Evolutionary conservation across 2,797 vertebrate genomes (phyloP).

Genomic region (Urophycis tenuis): DNA sequence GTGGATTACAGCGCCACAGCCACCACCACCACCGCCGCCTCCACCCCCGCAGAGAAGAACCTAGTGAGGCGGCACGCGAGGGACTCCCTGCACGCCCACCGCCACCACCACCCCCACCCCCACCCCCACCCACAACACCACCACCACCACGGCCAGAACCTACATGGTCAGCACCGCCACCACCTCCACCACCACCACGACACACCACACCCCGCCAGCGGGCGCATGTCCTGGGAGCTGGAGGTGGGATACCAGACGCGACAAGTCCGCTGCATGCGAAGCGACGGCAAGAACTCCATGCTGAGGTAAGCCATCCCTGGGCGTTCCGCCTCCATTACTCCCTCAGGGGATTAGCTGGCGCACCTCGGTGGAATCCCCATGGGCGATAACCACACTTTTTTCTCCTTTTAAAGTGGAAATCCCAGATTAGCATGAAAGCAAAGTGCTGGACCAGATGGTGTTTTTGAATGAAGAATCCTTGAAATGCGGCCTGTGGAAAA

Average conservation of each 20-base stretch:
- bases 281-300: constrained; percentile 76
- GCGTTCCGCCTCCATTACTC: neutral
- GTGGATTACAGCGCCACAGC: constrained; percentile 67
- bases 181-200: constrained; percentile 9
- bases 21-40: constrained; percentile 56
- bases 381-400: neutral
- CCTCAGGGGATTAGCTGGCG: neutral
- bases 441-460: neutral
- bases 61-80: constrained; percentile 51
- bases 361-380: neutral
- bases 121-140: constrained; percentile 29
- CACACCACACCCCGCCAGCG: constrained; percentile 34
- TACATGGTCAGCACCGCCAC: neutral
- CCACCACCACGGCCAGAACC: constrained; percentile 22
- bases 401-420: constrained; percentile 34
- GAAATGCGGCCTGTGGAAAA: constrained; percentile 22
- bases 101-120: constrained; percentile 27
- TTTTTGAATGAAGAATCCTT: constrained; percentile 25
- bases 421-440: constrained; percentile 37
- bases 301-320: constrained; percentile 76
- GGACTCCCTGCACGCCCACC: constrained; percentile 38
- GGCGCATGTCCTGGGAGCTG: constrained; percentile 63
- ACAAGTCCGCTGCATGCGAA: constrained; percentile 81
- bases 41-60: constrained; percentile 69
- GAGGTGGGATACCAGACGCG: constrained; percentile 88